Percentiles rank a stretch among this genome's conserved stretches.
Conservation (phyloP, 1,140 invertebrate genomes). For the Dufourea novaeangliae region DNA sequence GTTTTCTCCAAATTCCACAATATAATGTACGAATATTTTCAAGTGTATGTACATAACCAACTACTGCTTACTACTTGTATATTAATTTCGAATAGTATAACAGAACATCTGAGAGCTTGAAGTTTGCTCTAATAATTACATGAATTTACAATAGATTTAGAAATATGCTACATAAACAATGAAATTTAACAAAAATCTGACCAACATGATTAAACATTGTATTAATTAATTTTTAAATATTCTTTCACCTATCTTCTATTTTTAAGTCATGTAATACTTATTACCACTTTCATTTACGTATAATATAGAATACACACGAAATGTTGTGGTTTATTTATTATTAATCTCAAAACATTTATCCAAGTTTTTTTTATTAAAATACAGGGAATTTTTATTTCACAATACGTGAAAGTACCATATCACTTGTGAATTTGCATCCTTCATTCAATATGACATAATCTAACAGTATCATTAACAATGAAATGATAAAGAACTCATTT, state of each 20-base stretch:
- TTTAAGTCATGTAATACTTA: background rate
- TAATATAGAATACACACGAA: background rate
- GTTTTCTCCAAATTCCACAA: conserved; percentile 60
- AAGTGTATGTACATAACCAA: background rate
- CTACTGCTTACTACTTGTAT: background rate
- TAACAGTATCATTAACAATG: background rate
- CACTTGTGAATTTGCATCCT: background rate
- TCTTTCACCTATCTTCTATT: background rate
- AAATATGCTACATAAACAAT: background rate
- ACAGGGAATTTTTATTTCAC: background rate
- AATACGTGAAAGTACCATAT: conserved; percentile 12
- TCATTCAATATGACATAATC: no score
- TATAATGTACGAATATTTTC: conserved; percentile 14
- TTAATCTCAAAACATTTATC: background rate
- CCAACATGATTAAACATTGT: background rate
- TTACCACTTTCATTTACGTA: background rate
- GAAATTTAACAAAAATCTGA: background rate
- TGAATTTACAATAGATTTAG: conserved; percentile 1
- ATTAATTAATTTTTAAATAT: conserved; percentile 14
- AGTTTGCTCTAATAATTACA: background rate
- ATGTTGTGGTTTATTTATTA: background rate
- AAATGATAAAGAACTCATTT: background rate
- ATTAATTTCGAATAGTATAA: conserved; percentile 11
- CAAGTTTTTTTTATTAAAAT: background rate
- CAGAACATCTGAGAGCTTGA: background rate